phyloP scores from a whole-genome alignment of 2,888 invertebrate species.

The Tolmerus cingulatus region DNA sequence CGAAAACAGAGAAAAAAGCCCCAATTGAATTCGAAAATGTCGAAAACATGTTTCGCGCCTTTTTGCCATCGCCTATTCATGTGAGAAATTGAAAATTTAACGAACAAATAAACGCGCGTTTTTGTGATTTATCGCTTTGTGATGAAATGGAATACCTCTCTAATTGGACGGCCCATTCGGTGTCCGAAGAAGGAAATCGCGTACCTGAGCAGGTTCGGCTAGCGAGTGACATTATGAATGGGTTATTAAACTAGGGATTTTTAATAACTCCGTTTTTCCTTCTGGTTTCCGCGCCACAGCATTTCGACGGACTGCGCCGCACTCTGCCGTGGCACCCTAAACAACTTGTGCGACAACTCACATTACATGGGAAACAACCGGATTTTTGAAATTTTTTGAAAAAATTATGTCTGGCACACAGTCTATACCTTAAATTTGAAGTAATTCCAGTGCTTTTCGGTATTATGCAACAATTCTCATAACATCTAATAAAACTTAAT shows the following conservation, averaged over 20 bases:
- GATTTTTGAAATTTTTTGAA: not conserved
- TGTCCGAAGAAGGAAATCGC: not conserved
- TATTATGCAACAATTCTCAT: not conserved
- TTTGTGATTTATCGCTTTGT: constrained; percentile 30
- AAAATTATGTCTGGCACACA: not conserved
- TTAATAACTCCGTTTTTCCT: constrained; percentile 11
- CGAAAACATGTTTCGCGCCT: not conserved
- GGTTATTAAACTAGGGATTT: not conserved
- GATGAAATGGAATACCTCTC: constrained; percentile 1
- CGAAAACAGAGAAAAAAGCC: not conserved
- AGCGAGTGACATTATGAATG: not conserved
- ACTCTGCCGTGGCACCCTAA: not conserved
- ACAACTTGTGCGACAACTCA: not conserved
- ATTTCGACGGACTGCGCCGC: not conserved
- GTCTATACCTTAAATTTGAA: not conserved
- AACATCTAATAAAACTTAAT: not conserved
- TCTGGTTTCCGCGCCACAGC: not conserved
- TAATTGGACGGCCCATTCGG: constrained; percentile 15
- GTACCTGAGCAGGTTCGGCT: not conserved
- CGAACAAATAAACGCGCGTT: constrained; percentile 7
- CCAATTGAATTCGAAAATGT: constrained; percentile 17
- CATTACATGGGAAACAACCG: not conserved
- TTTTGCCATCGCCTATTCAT: not conserved
- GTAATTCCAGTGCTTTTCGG: not conserved
- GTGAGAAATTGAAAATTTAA: constrained; percentile 37